These are phyloP conservation scores for Megalops atlanticus DNA, from an alignment of 2,113 vertebrate species.

Conservation along the genomic window DNA sequence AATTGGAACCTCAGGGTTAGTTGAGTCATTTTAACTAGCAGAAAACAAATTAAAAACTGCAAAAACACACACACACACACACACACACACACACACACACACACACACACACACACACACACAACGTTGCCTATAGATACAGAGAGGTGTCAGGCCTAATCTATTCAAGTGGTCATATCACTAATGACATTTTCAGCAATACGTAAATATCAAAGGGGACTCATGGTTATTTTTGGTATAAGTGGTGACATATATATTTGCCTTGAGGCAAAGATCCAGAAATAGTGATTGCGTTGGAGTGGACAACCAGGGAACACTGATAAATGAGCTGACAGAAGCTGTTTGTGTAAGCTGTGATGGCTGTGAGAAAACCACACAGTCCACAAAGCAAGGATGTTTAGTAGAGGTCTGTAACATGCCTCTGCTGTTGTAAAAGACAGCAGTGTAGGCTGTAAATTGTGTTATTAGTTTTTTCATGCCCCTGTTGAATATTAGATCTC, in stretches of 20 bases:
- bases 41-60: neutral
- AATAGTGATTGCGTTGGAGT: constrained; percentile 67
- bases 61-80: neutral
- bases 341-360: constrained; percentile 75
- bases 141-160: constrained; percentile 7
- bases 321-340: constrained; percentile 79
- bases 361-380: constrained; percentile 54
- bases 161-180: constrained; percentile 48
- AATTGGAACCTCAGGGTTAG: neutral
- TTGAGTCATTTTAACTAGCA: constrained; percentile 1
- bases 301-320: constrained; percentile 68
- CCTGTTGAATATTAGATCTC: neutral
- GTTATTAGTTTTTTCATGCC: neutral
- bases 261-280: constrained; percentile 63
- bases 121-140: neutral
- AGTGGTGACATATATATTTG: constrained; percentile 59
- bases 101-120: neutral
- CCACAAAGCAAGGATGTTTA: constrained; percentile 43
- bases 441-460: neutral
- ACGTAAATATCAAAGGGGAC: constrained; percentile 55
- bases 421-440: constrained; percentile 4
- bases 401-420: neutral
- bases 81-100: neutral
- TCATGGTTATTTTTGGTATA: constrained; percentile 57
- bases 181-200: constrained; percentile 55